These are phyloP conservation scores for Centropus bengalensis DNA, from an alignment of 2,113 vertebrate species.

Conservation along the genomic window DNA sequence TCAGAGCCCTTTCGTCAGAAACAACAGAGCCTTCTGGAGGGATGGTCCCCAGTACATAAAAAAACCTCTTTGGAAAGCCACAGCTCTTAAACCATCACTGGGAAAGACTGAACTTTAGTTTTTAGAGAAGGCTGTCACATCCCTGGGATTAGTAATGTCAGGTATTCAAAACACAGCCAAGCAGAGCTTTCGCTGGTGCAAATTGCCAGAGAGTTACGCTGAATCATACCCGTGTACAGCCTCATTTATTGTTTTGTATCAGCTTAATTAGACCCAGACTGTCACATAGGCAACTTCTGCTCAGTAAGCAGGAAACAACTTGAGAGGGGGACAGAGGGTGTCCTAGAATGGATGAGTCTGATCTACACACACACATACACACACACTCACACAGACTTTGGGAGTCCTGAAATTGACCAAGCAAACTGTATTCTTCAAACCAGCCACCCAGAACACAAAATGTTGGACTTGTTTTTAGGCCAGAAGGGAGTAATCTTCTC, in stretches of 20 bases:
- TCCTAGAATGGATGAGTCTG: not conserved
- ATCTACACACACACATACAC: not conserved
- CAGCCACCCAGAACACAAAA: not conserved
- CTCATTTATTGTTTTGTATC: not conserved
- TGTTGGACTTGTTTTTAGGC: not conserved
- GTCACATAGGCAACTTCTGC: not conserved
- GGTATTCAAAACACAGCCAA: not conserved
- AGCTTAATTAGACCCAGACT: not conserved
- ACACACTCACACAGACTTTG: no score
- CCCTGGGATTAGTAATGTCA: not conserved
- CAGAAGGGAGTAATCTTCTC: not conserved
- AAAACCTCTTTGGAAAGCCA: constrained; percentile 52
- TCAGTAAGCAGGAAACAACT: not conserved
- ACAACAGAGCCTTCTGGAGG: constrained; percentile 42
- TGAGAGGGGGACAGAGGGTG: not conserved
- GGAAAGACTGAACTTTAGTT: not conserved
- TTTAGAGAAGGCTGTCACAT: not conserved
- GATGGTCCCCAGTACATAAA: constrained; percentile 1
- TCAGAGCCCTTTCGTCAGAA: constrained; percentile 28
- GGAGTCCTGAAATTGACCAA: not conserved
- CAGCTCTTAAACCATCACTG: constrained; percentile 3
- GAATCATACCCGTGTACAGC: not conserved
- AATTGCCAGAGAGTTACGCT: not conserved
- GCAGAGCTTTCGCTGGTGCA: not conserved
- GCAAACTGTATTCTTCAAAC: not conserved